Base-by-base conservation (phyloP, 2,113 vertebrate genomes). In the Saimiri boliviensis region DNA sequence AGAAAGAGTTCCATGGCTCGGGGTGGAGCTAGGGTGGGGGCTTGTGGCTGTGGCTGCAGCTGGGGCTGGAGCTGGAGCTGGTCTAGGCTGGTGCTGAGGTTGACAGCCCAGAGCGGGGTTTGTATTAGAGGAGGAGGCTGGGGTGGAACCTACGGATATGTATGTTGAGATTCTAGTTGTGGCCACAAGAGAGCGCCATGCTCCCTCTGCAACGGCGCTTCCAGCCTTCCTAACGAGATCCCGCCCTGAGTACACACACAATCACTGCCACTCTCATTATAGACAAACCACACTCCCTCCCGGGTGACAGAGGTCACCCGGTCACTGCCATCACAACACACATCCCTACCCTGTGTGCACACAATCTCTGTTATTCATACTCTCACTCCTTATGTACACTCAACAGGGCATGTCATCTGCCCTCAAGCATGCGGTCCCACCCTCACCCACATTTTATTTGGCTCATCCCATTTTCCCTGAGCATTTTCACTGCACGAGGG, bases 151-250 rank as follows among this genome's bases (percentile, higher is more conserved):
- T 49, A n/a, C 21, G 3, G 30, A 45, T 14, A 6, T 1, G 17
- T 14, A 32, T 0, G 11, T 58, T 87, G 73, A 58, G 30, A n/a
- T 92, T 89, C 30, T 68, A 54, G 20, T 5, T 47, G 0, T 84
- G 84, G 63, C 70, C 97, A 98, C 93, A 45, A 90, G 97, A 86
- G 97, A 85, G 93, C 80, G 12, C 84, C 16, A n/a, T 77, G 71
- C 66, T 79, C 82, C 93, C 32, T 30, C n/a, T 68, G 25, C 47
- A 70, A 83, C 13, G 3, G 23, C 0, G 9, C 40, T 13, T 49
- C 52, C 9, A 27, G 83, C 42, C 35, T 83, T 83, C 14, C 1
- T 2, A 14, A 32, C 16, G 19, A 63, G 35, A 47, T 60, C 60
- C n/a, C 16, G n/a, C 30, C 68, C 71, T 47, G 23, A 35, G 54